These are phyloP conservation scores for Drosophila oshimai DNA, from an alignment of 1,140 invertebrate species.

Conservation along the genomic window DNA sequence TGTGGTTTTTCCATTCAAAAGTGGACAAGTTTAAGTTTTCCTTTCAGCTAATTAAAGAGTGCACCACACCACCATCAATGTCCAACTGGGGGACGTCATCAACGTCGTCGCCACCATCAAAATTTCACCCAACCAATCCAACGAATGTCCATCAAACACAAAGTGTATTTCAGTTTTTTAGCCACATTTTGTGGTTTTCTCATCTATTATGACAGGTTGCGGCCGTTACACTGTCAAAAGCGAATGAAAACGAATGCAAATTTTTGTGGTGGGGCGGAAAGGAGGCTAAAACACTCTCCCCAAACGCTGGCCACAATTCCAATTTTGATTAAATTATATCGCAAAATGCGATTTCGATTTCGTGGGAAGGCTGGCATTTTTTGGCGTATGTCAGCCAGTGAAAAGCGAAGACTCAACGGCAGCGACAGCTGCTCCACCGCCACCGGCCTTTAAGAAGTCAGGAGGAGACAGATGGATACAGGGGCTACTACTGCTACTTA, in stretches of 20 bases:
- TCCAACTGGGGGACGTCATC: conserved; percentile 30
- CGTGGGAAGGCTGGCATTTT: conserved; percentile 30
- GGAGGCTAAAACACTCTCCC: conserved; percentile 4
- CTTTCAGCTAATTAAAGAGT: conserved; percentile 56
- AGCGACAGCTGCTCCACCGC: conserved; percentile 2
- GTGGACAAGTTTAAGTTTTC: conserved; percentile 13
- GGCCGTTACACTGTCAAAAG: conserved; percentile 53
- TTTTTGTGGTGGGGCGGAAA: background rate
- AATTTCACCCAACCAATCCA: conserved; percentile 43
- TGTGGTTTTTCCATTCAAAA: conserved; percentile 5
- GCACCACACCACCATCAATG: conserved; percentile 27
- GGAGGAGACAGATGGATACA: conserved; percentile 9
- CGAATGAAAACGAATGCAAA: conserved; percentile 54
- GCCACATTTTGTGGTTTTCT: background rate
- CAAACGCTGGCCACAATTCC: conserved; percentile 19
- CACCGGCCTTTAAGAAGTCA: conserved; percentile 19
- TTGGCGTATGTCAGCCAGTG: conserved; percentile 41
- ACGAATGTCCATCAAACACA: conserved; percentile 35
- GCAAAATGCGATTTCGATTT: conserved; percentile 13
- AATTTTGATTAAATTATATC: conserved; percentile 58
- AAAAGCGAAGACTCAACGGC: conserved; percentile 12
- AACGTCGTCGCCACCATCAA: conserved; percentile 34
- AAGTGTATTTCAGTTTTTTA: conserved; percentile 15
- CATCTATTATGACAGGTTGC: conserved; percentile 60
- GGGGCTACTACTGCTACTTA: conserved; percentile 56